A percentile compares a stretch with the other conserved stretches of the same genome.
Evolutionary conservation across 2,113 vertebrate genomes (phyloP).

Genomic region (Tyrannus savana): DNA sequence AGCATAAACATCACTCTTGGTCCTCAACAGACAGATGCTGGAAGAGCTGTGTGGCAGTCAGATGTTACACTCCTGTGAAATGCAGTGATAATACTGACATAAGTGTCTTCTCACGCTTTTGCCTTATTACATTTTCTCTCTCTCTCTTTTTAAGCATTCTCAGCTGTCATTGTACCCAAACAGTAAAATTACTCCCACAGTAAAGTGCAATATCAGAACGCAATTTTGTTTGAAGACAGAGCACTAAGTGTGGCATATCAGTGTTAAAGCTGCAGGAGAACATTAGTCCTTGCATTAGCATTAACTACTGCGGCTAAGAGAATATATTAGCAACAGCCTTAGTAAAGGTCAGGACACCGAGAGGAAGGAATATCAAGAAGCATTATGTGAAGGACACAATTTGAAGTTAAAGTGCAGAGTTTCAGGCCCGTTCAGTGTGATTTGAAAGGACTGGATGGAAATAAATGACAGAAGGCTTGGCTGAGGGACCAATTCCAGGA

Average conservation of each 20-base stretch:
- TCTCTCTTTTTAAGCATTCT: conserved; percentile 25
- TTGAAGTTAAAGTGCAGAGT: conserved; percentile 19
- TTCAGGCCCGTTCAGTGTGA: neutral
- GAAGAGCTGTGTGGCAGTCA: neutral
- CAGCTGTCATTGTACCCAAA: neutral
- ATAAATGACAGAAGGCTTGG: conserved; percentile 1
- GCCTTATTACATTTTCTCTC: neutral
- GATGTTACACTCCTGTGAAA: neutral
- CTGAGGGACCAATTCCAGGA: neutral
- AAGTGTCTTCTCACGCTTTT: conserved; percentile 19
- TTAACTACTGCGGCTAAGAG: neutral
- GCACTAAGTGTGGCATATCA: neutral
- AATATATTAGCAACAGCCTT: neutral
- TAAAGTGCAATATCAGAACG: neutral
- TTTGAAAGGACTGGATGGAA: conserved; percentile 15
- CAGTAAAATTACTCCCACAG: conserved; percentile 2
- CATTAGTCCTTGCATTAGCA: conserved; percentile 38
- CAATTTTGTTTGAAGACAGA: conserved; percentile 34
- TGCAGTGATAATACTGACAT: neutral
- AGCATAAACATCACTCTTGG: neutral
- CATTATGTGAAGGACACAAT: neutral
- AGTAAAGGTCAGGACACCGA: conserved; percentile 19
- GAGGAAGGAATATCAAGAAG: neutral
- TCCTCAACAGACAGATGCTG: neutral
- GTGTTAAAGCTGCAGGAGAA: neutral